Conservation (phyloP, 2,113 vertebrate species). For the Macquaria australasica region DNA sequence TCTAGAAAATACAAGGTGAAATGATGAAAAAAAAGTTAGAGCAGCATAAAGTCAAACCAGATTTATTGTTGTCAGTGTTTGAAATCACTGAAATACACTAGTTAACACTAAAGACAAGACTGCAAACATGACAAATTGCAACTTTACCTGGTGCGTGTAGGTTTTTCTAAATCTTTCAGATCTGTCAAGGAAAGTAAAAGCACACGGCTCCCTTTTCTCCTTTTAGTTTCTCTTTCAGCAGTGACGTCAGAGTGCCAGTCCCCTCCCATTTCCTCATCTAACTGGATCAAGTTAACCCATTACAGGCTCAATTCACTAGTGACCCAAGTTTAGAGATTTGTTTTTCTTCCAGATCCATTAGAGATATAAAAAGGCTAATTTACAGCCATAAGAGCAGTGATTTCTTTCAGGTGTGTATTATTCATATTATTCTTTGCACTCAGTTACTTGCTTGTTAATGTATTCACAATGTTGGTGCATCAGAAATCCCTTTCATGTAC, state of each 20-base stretch:
- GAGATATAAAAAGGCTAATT: background rate
- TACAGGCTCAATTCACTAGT: background rate
- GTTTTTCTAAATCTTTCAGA: background rate
- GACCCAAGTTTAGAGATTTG: background rate
- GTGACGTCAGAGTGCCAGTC: background rate
- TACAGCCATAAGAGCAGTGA: background rate
- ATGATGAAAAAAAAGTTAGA: background rate
- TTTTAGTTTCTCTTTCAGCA: constrained; percentile 55
- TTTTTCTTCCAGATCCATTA: background rate
- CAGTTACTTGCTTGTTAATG: constrained; percentile 11
- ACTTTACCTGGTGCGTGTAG: constrained; percentile 35
- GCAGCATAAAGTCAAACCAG: background rate
- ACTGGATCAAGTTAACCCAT: constrained; percentile 58
- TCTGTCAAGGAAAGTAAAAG: too few species aligned
- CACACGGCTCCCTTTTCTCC: accelerated
- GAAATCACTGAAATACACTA: background rate
- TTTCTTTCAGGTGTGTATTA: constrained; percentile 25
- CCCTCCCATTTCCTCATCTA: constrained; percentile 17
- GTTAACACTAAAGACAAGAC: background rate
- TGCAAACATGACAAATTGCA: background rate
- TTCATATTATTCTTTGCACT: constrained; percentile 25
- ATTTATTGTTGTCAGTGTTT: background rate
- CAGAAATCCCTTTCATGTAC: constrained; percentile 39
- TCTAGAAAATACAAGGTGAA: constrained; percentile 15
- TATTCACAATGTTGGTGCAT: constrained; percentile 13